A percentile compares a stretch with the other conserved stretches of the same genome.
Evolutionary conservation across 1,140 invertebrate species (phyloP).

Genomic region (Drosophila sp.): DNA sequence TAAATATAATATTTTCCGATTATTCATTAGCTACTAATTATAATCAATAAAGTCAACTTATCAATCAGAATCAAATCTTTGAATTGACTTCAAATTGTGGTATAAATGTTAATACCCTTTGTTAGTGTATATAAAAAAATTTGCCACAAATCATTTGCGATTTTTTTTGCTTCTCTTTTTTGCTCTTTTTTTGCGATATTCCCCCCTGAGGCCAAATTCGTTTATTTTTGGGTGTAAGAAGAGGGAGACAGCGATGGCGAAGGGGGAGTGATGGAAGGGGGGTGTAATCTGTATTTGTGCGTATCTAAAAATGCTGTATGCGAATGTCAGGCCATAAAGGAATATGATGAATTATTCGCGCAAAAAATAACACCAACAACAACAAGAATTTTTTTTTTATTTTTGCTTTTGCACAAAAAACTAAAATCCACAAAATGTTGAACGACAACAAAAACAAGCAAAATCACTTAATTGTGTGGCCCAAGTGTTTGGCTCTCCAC

Average conservation of each 20-base stretch:
- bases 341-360: slow-evolving; percentile 77
- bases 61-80: background rate
- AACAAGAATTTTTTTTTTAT: too few relatives aligned
- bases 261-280: background rate
- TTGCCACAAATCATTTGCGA: slow-evolving; percentile 80
- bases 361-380: slow-evolving; percentile 36
- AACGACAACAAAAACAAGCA: slow-evolving; percentile 62
- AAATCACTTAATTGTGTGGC: slow-evolving; percentile 71
- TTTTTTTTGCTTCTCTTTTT: slow-evolving; percentile 56
- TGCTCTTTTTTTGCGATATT: slow-evolving; percentile 72
- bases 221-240: slow-evolving; percentile 52
- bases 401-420: slow-evolving; percentile 42
- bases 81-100: background rate
- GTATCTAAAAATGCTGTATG: slow-evolving; percentile 67
- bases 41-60: background rate
- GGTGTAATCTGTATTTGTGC: slow-evolving; percentile 46
- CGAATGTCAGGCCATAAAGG: slow-evolving; percentile 73
- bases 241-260: background rate
- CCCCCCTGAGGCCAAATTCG: slow-evolving; percentile 76
- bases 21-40: too few relatives aligned
- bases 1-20: background rate
- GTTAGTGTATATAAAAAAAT: slow-evolving; percentile 37
- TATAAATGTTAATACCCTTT: background rate
- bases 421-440: slow-evolving; percentile 59
- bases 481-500: slow-evolving; percentile 38